These are phyloP conservation scores for Drosophila guanche DNA, from an alignment of 1,140 invertebrate species.

Conservation along the genomic window DNA sequence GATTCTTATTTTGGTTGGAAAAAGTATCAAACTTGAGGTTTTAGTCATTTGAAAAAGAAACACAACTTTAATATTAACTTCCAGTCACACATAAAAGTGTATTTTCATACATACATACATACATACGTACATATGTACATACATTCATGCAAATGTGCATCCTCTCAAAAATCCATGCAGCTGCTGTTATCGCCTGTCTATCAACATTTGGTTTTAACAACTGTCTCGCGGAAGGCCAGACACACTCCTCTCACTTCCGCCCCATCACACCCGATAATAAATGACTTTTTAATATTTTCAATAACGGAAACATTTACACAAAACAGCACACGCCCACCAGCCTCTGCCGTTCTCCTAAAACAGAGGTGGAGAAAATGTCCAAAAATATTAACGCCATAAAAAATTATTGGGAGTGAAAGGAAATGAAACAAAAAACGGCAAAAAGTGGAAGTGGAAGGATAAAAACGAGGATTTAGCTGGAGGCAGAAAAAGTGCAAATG, in stretches of 20 bases:
- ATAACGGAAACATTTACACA: constrained; percentile 59
- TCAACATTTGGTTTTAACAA: constrained; percentile 56
- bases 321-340: constrained; percentile 69
- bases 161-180: too few relatives aligned
- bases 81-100: too few relatives aligned
- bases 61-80: too few relatives aligned
- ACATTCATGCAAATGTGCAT: too few relatives aligned
- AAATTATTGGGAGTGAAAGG: constrained; percentile 42
- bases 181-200: constrained; percentile 6
- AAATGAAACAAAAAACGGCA: constrained; percentile 27
- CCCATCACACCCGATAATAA: constrained; percentile 48
- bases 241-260: neutral
- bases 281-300: constrained; percentile 82
- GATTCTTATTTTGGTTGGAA: constrained; percentile 2
- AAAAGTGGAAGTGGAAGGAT: constrained; percentile 18
- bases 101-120: too few relatives aligned
- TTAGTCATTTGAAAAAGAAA: too few relatives aligned
- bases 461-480: constrained; percentile 12
- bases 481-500: constrained; percentile 71
- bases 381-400: constrained; percentile 69
- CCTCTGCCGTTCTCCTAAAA: constrained; percentile 29
- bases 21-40: too few relatives aligned
- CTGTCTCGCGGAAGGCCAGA: constrained; percentile 4
- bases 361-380: constrained; percentile 19
- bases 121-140: too few relatives aligned